These are phyloP conservation scores for Listronotus oregonensis DNA, from an alignment of 1,140 invertebrate genomes.

Conservation along the genomic window DNA sequence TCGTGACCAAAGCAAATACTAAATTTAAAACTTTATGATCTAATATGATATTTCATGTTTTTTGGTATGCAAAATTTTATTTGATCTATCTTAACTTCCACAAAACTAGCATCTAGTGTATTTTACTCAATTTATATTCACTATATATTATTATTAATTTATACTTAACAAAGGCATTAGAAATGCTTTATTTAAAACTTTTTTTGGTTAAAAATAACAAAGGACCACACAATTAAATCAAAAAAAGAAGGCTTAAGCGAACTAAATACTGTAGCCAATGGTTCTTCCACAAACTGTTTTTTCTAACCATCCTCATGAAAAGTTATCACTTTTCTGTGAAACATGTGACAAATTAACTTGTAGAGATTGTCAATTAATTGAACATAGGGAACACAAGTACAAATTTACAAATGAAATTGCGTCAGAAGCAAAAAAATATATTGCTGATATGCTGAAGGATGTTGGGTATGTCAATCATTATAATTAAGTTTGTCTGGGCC, in stretches of 20 bases:
- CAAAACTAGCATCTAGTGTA: too few relatives aligned
- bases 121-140: too few relatives aligned
- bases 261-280: conserved; percentile 49
- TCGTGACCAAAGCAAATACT: too few relatives aligned
- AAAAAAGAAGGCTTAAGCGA: conserved; percentile 76
- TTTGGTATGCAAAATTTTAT: too few relatives aligned
- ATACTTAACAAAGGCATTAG: too few relatives aligned
- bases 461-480: conserved; percentile 61
- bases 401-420: conserved; percentile 91
- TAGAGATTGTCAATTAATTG: conserved; percentile 86
- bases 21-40: too few relatives aligned
- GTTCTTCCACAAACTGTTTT: conserved; percentile 66
- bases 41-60: too few relatives aligned
- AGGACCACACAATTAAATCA: conserved; percentile 88
- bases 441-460: conserved; percentile 75
- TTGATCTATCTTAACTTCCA: too few relatives aligned
- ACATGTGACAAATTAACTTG: conserved; percentile 90
- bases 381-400: conserved; percentile 91
- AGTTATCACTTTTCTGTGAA: conserved; percentile 86
- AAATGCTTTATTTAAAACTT: too few relatives aligned
- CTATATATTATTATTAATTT: too few relatives aligned
- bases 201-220: conserved; percentile 85
- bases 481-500: neutral
- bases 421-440: conserved; percentile 71
- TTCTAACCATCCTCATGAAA: conserved; percentile 78